Evolutionary conservation across 2,113 vertebrate genomes (phyloP).

Genomic region (Erythrocebus patas): DNA sequence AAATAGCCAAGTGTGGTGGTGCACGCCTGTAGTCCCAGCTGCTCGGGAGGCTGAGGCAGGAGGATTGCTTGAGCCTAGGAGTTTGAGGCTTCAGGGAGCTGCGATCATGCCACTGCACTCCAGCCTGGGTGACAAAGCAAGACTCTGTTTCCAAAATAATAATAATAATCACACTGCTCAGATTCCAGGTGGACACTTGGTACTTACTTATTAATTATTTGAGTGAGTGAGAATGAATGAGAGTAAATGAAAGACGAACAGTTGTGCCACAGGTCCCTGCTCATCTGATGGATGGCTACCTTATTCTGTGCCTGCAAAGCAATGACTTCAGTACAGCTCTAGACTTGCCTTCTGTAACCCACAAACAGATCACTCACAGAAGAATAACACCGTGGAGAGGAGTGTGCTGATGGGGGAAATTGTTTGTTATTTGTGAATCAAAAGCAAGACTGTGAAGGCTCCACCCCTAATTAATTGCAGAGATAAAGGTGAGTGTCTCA

Average conservation of each 20-base stretch:
- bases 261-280: accelerated
- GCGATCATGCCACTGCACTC: too few relatives aligned
- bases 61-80: too few relatives aligned
- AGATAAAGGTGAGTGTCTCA: not conserved
- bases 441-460: not conserved
- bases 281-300: too few relatives aligned
- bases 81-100: too few relatives aligned
- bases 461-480: not conserved
- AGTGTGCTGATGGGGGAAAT: not conserved
- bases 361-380: not conserved
- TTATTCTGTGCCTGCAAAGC: not conserved
- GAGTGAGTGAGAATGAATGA: not conserved
- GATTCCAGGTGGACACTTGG: not conserved
- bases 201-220: not conserved
- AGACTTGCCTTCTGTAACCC: not conserved
- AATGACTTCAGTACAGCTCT: not conserved
- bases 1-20: too few relatives aligned
- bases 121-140: too few relatives aligned
- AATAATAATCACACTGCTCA: not conserved
- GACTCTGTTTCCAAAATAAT: too few relatives aligned
- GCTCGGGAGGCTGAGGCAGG: too few relatives aligned
- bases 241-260: not conserved
- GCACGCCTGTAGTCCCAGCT: too few relatives aligned
- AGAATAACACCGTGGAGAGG: not conserved
- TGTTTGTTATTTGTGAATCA: not conserved